Conservation (phyloP, 2,113 vertebrate genomes). For the Furnarius figulus region DNA sequence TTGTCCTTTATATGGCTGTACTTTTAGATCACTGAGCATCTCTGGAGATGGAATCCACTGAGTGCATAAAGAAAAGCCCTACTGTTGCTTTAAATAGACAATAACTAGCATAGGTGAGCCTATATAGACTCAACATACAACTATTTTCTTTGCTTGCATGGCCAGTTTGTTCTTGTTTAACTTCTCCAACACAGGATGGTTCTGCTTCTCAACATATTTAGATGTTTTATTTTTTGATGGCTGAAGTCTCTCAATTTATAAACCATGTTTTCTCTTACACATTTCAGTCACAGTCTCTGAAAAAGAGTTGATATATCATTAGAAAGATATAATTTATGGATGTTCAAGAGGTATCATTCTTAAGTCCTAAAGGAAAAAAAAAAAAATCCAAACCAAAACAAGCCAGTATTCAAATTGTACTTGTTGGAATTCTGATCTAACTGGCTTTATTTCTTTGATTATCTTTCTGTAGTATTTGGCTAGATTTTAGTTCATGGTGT, state of each 20-base stretch:
- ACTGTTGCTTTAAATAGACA: not conserved
- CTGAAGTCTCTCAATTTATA: not conserved
- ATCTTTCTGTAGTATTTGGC: not conserved
- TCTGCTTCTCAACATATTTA: not conserved
- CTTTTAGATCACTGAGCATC: not conserved
- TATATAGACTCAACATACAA: not conserved
- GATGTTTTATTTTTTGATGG: not conserved
- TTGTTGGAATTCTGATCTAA: not conserved
- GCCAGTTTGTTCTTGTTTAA: not conserved
- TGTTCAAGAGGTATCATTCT: not conserved
- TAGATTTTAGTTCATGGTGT: not conserved
- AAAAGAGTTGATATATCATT: not conserved
- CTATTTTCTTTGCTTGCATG: not conserved
- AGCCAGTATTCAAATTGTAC: not conserved
- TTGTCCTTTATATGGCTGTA: not conserved
- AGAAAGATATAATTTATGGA: not conserved
- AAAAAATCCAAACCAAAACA: accelerated
- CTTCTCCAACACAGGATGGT: not conserved
- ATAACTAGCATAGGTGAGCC: not conserved
- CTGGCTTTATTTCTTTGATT: not conserved
- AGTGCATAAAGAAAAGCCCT: not conserved
- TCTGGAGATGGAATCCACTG: not conserved
- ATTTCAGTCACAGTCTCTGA: not conserved
- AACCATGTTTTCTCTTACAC: not conserved
- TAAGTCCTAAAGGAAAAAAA: too few relatives aligned